These are phyloP conservation scores for Ennomos fuscantarius DNA, from an alignment of 2,888 invertebrate species.

Conservation along the genomic window DNA sequence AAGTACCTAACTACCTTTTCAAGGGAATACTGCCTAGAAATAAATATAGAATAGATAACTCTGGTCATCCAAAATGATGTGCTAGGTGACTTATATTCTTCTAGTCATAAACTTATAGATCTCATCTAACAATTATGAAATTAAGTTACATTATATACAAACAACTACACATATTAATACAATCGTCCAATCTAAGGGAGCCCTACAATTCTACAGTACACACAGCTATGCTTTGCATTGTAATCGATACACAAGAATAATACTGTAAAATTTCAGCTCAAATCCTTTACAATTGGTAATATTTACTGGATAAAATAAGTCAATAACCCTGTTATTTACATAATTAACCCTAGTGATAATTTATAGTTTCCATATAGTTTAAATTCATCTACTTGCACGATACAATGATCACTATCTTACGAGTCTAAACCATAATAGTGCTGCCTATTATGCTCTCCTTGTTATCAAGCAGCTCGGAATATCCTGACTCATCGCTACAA, in stretches of 20 bases:
- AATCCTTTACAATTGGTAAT: conserved; percentile 27
- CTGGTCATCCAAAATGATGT: conserved; percentile 40
- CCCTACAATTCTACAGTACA: conserved; percentile 35
- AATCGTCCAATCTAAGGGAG: conserved; percentile 43
- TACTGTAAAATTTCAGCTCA: conserved; percentile 11
- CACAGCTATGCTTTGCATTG: conserved; percentile 27
- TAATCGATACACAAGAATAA: conserved; percentile 19
- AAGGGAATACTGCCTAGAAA: conserved; percentile 44
- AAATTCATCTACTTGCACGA: conserved; percentile 29
- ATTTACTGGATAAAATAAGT: conserved; percentile 58
- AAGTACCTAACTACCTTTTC: conserved; percentile 57
- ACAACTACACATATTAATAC: conserved; percentile 64
- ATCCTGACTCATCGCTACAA: conserved; percentile 96
- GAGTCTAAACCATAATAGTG: conserved; percentile 73
- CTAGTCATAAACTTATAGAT: conserved; percentile 57
- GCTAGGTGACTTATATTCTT: conserved; percentile 38
- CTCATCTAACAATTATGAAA: conserved; percentile 51
- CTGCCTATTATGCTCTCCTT: conserved; percentile 80
- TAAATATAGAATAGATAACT: conserved; percentile 45
- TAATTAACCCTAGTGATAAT: conserved; percentile 32
- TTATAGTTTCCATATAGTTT: conserved; percentile 20
- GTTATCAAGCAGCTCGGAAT: conserved; percentile 90
- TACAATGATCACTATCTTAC: conserved; percentile 19
- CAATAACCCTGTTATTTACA: conserved; percentile 65
- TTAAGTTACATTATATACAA: conserved; percentile 73